Evolutionary conservation across 2,888 invertebrate genomes (phyloP).

Genomic region (Pyrrhosoma nymphula): DNA sequence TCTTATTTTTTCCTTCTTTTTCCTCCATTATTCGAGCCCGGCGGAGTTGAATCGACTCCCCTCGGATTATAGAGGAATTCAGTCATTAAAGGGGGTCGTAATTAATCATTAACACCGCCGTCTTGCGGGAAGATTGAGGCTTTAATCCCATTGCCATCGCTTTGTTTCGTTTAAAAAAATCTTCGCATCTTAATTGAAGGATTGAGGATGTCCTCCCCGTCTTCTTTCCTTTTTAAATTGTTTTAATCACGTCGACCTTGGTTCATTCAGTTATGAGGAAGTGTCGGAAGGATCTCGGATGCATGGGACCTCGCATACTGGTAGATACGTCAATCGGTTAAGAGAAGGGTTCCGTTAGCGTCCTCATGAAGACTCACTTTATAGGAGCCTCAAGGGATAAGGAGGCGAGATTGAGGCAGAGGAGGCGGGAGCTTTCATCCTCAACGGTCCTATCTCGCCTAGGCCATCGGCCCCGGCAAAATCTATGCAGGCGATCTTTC

Average conservation of each 20-base stretch:
- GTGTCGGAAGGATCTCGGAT: neutral
- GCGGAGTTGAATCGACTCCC: neutral
- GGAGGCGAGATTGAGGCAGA: neutral
- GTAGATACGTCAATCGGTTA: neutral
- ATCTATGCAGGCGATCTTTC: conserved; percentile 15
- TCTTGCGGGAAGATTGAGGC: neutral
- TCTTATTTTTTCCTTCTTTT: neutral
- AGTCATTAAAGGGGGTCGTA: neutral
- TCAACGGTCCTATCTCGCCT: conserved; percentile 6
- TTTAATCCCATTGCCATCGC: conserved; percentile 18
- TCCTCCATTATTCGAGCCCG: neutral
- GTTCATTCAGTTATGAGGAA: neutral
- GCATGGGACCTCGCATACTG: neutral
- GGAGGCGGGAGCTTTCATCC: conserved; percentile 8
- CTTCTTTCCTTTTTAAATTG: neutral
- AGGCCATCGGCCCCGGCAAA: conserved; percentile 23
- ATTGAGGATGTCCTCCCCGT: neutral
- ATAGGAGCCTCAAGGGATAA: neutral
- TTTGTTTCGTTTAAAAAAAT: neutral
- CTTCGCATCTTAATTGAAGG: neutral
- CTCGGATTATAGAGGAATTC: neutral
- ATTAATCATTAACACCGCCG: conserved; percentile 1
- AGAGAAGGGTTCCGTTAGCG: neutral
- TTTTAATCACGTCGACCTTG: neutral
- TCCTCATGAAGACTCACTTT: neutral